Conservation (phyloP, 2,797 vertebrate species). For the Propithecus deckenii region DNA sequence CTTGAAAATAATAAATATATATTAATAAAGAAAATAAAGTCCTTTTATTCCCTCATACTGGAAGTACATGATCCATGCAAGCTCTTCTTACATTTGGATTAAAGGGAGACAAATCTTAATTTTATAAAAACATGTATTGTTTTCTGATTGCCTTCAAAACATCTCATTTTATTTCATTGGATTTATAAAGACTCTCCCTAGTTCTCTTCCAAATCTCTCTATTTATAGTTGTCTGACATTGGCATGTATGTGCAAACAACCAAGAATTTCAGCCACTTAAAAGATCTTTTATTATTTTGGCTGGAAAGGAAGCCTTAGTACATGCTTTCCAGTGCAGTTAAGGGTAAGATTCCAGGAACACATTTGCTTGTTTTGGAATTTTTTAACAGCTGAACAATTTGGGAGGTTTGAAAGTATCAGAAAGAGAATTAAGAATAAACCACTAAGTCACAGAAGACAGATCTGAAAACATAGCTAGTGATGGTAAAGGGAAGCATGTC, state of each 20-base stretch:
- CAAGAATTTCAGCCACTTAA: constrained; percentile 76
- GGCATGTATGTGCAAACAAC: constrained; percentile 72
- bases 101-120: constrained; percentile 54
- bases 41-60: neutral
- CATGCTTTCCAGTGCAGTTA: constrained; percentile 58
- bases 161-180: constrained; percentile 60
- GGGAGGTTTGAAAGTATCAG: constrained; percentile 64
- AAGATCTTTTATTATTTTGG: constrained; percentile 78
- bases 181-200: constrained; percentile 53
- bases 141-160: constrained; percentile 62
- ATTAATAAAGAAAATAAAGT: constrained; percentile 42
- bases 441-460: constrained; percentile 18
- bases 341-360: constrained; percentile 77
- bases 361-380: constrained; percentile 77
- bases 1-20: neutral
- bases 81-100: constrained; percentile 1
- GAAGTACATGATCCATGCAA: neutral
- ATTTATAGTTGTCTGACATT: constrained; percentile 75
- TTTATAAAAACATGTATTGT: constrained; percentile 63
- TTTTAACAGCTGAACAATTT: constrained; percentile 68
- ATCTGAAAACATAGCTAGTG: neutral
- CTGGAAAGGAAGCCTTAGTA: constrained; percentile 43
- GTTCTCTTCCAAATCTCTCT: constrained; percentile 71
- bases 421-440: constrained; percentile 62
- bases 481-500: neutral